These are phyloP conservation scores for Pongo pygmaeus DNA, from an alignment of 2,113 vertebrate genomes.

Conservation along the genomic window DNA sequence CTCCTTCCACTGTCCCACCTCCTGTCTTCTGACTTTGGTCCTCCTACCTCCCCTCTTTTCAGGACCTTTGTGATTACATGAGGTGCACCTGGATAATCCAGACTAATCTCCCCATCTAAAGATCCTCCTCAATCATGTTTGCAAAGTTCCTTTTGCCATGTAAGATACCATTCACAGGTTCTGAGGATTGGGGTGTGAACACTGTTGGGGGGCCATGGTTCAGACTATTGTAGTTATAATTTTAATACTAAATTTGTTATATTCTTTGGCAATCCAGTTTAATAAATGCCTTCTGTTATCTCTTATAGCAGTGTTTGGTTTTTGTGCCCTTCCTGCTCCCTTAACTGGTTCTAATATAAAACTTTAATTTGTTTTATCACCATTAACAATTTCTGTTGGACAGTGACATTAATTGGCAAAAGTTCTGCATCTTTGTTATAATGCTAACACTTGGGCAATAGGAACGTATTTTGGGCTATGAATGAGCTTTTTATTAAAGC, in stretches of 20 bases:
- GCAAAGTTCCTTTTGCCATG: neutral
- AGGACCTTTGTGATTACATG: neutral
- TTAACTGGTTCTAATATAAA: neutral
- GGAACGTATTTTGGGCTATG: neutral
- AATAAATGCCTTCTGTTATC: neutral
- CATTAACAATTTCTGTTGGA: slow-evolving; percentile 5
- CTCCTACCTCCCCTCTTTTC: neutral
- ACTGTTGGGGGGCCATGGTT: neutral
- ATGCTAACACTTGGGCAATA: slow-evolving; percentile 29
- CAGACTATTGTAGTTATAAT: neutral
- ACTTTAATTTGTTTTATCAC: neutral
- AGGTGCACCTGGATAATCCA: neutral
- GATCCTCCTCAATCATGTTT: neutral
- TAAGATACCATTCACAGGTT: neutral
- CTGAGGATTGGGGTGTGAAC: neutral
- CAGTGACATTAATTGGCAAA: neutral
- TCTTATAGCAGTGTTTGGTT: neutral
- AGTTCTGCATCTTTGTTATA: slow-evolving; percentile 32
- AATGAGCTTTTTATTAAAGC: slow-evolving; percentile 6
- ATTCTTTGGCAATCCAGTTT: neutral
- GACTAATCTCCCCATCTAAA: neutral
- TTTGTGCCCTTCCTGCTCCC: neutral
- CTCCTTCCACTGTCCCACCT: neutral
- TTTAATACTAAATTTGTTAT: neutral
- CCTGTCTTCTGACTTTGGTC: neutral